These are phyloP conservation scores for Suncus etruscus DNA, from an alignment of 2,113 vertebrate genomes.

Conservation along the genomic window DNA sequence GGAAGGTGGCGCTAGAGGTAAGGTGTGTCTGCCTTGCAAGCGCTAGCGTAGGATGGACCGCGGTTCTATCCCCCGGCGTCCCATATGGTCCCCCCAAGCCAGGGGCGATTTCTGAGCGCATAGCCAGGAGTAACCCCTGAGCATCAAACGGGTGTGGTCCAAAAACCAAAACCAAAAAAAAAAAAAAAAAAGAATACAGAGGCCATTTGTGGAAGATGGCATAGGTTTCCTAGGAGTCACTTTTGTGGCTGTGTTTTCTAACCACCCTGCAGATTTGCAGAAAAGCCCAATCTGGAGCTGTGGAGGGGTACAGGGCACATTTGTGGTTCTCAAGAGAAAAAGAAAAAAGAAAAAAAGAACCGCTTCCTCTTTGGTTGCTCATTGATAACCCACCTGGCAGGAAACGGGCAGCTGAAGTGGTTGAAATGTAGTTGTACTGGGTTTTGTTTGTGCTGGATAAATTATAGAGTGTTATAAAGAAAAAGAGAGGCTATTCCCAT, in stretches of 20 bases:
- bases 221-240: conserved; percentile 15
- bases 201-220: conserved; percentile 61
- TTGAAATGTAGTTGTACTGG: background rate
- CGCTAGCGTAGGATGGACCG: too few species aligned
- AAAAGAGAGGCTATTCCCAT: background rate
- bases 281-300: background rate
- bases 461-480: background rate
- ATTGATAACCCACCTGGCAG: background rate
- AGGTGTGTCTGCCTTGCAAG: too few species aligned
- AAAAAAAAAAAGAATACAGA: conserved; percentile 5
- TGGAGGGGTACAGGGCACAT: fast-evolving
- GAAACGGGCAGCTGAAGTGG: background rate
- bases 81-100: too few species aligned
- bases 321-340: background rate
- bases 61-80: too few species aligned
- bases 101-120: too few species aligned
- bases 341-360: background rate
- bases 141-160: too few species aligned
- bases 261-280: conserved; percentile 14
- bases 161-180: too few species aligned
- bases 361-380: background rate
- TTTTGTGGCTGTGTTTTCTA: conserved; percentile 43
- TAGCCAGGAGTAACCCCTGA: too few species aligned
- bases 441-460: background rate
- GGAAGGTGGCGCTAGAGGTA: too few species aligned